Base-by-base conservation (phyloP, 2,797 vertebrate species). In the Acrocephalus scirpaceus region DNA sequence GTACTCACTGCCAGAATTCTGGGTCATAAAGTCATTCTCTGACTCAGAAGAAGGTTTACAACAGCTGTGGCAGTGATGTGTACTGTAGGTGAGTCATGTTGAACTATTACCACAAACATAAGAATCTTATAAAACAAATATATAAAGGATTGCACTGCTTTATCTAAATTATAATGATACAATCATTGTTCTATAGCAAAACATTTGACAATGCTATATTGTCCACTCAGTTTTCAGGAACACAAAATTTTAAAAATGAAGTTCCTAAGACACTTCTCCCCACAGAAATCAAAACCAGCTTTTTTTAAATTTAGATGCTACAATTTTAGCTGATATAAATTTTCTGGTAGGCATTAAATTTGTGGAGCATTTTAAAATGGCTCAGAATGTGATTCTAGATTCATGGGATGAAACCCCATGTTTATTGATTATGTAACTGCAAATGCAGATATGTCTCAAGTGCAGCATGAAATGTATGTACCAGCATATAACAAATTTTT, bases 11-110 rank as follows among this genome's bases (percentile, higher is more conserved):
- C 90, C 96, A 97, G 88, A 97, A 97, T 97, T 91, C 90, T 95
- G 94, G 97, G 96, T 97, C 97, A 97, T 95, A 95, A 97, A 97
- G 96, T 97, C 97, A 95, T 94, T 96, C 90, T 97, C 94, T 96
- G 97, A 96, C 95, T 97, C 93, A 97, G 96, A 97, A 94, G 70
- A 94, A 95, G 95, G 96, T 97, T 94, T 96, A 95, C 69, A 97
- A 96, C 94, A 98, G 96, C 97, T 96, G 84, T 97, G 94, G 93
- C 96, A 94, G 89, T 92, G 92, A 95, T 91, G 94, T 61, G 87
- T 74, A 95, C 93, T 77, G 80, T 74, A 96, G 97, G 97, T 96
- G 96, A 98, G 93, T 97, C 96, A 96, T 91, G 85, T 45, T 95
- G 93, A 97, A 96, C 97, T 94, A 95, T 94, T 79, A 96, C 88